phyloP scores from a whole-genome alignment of 2,888 invertebrate species.

The Sinotaia quadrata region DNA sequence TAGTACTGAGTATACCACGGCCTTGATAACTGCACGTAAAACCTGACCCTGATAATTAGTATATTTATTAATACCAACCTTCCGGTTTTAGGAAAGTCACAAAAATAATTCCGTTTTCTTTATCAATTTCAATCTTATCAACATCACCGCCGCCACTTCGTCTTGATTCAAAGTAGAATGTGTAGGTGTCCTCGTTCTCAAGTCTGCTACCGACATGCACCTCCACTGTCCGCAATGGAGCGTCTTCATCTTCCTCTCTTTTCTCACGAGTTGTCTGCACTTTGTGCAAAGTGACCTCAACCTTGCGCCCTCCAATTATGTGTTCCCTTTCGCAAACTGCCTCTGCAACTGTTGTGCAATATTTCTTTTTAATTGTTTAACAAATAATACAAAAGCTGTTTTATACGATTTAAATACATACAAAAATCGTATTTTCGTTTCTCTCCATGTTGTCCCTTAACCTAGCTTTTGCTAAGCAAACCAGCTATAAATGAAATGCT shows the following conservation, averaged over 20 bases:
- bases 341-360: neutral
- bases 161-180: conserved; percentile 12
- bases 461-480: too few species aligned
- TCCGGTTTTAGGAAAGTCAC: conserved; percentile 9
- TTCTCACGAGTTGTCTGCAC: neutral
- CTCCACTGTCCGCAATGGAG: neutral
- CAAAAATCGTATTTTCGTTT: too few species aligned
- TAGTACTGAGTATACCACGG: too few species aligned
- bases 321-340: neutral
- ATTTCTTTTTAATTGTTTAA: too few species aligned
- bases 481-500: too few species aligned
- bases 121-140: conserved; percentile 5
- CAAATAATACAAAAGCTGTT: too few species aligned
- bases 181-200: conserved; percentile 16
- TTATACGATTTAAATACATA: too few species aligned
- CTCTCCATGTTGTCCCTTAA: too few species aligned
- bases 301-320: neutral
- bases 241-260: neutral
- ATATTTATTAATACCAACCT: too few species aligned
- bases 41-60: too few species aligned
- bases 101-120: conserved; percentile 16
- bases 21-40: too few species aligned
- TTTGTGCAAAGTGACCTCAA: neutral
- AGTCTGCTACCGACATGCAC: neutral
- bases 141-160: conserved; percentile 16